Conservation (phyloP, 2,113 vertebrate genomes). For the Syngnathus scovelli region DNA sequence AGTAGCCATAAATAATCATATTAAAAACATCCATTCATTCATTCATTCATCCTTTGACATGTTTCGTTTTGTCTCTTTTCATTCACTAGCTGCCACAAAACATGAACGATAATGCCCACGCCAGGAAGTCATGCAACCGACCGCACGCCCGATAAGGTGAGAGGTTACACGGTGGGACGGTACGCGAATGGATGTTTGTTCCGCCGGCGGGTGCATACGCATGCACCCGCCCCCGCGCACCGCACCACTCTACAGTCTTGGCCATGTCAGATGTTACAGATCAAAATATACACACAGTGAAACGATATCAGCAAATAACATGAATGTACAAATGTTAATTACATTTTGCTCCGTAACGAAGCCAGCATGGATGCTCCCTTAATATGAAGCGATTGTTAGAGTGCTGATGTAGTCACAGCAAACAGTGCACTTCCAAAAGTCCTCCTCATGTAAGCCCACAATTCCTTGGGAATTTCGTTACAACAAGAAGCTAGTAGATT, state of each 20-base stretch:
- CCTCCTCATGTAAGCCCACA: constrained; percentile 69
- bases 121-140: constrained; percentile 77
- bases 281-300: constrained; percentile 75
- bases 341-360: constrained; percentile 95
- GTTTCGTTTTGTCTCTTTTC: constrained; percentile 81
- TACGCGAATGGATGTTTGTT: constrained; percentile 63
- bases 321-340: constrained; percentile 74
- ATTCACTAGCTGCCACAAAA: constrained; percentile 89
- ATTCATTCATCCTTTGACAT: constrained; percentile 88
- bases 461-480: constrained; percentile 79
- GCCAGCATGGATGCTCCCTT: constrained; percentile 88
- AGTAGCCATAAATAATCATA: constrained; percentile 98
- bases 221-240: constrained; percentile 58
- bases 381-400: constrained; percentile 83
- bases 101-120: constrained; percentile 81
- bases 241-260: constrained; percentile 70
- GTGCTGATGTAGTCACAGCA: constrained; percentile 79
- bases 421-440: constrained; percentile 81
- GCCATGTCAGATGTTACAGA: constrained; percentile 63
- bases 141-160: constrained; percentile 56
- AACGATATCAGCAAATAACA: constrained; percentile 65
- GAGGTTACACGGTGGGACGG: constrained; percentile 49
- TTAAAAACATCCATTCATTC: constrained; percentile 80
- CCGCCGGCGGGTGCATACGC: no score
- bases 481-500: constrained; percentile 67